A percentile compares a stretch with the other conserved stretches of the same genome.
phyloP scores from a whole-genome alignment of 2,888 invertebrate genomes.

The Cephus sareptanus region DNA sequence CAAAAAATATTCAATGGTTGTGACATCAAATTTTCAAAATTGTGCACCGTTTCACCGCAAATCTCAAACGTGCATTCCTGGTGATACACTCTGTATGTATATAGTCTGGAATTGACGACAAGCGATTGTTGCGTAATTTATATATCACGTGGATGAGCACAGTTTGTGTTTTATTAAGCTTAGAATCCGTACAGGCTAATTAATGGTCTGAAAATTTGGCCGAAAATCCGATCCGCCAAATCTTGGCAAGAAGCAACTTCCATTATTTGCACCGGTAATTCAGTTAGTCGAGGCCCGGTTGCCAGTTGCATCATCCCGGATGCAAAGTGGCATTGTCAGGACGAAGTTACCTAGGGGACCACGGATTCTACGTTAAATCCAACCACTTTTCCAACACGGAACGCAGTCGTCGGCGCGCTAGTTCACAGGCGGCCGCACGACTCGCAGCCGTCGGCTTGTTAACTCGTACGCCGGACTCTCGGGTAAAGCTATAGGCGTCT shows the following conservation, averaged over 20 bases:
- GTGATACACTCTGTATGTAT: too few species aligned
- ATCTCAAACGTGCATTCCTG: too few species aligned
- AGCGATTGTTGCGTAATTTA: background rate
- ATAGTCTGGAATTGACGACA: background rate
- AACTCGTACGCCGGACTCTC: background rate
- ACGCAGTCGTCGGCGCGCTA: background rate
- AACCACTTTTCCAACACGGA: background rate
- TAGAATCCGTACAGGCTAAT: constrained; percentile 31
- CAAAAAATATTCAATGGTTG: too few species aligned
- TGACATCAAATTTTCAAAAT: too few species aligned
- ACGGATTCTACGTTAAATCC: constrained; percentile 22
- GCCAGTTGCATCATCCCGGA: constrained; percentile 43
- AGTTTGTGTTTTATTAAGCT: background rate
- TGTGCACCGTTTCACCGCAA: too few species aligned
- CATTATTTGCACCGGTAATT: constrained; percentile 65
- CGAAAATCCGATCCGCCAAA: constrained; percentile 57
- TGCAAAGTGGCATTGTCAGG: constrained; percentile 58
- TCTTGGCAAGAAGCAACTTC: constrained; percentile 58
- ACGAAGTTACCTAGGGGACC: constrained; percentile 41
- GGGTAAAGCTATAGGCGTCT: background rate
- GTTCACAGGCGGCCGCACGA: background rate
- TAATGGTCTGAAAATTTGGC: constrained; percentile 50
- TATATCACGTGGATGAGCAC: background rate
- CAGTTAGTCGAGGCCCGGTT: constrained; percentile 46
- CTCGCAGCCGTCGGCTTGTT: background rate